These are phyloP conservation scores for Heliconius hermathena DNA, from an alignment of 1,140 invertebrate genomes.

Conservation along the genomic window DNA sequence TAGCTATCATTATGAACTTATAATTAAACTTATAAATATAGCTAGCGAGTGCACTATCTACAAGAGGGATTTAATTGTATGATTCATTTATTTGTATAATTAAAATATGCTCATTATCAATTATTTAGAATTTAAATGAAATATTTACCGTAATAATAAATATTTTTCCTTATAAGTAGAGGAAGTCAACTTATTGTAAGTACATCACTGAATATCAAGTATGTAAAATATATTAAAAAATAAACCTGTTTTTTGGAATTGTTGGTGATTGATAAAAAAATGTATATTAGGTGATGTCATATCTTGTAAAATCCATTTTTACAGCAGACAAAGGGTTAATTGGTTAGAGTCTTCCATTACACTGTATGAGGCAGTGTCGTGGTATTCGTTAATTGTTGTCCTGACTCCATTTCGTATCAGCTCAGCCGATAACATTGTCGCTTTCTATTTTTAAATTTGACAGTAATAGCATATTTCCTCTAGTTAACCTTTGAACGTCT, in stretches of 20 bases:
- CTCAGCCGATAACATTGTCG: conserved; percentile 28
- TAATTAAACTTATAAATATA: neutral
- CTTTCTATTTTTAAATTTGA: conserved; percentile 31
- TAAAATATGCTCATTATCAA: neutral
- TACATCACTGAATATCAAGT: neutral
- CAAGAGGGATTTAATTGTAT: neutral
- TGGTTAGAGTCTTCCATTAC: conserved; percentile 65
- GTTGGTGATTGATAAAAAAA: conserved; percentile 14
- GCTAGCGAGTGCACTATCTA: neutral
- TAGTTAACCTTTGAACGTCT: neutral
- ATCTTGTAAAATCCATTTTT: conserved; percentile 33
- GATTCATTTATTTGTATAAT: conserved; percentile 3
- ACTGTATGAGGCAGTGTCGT: conserved; percentile 57
- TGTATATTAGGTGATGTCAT: conserved; percentile 51
- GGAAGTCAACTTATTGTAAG: neutral
- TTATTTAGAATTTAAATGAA: neutral
- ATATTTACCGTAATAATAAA: neutral
- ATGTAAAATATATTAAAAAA: neutral
- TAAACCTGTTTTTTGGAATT: neutral
- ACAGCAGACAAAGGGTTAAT: conserved; percentile 54
- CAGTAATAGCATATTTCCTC: neutral
- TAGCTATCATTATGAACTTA: too few relatives aligned
- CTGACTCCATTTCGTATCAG: conserved; percentile 51
- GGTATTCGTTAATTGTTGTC: conserved; percentile 58
- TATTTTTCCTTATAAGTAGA: neutral